Base-by-base conservation (phyloP, 2,888 invertebrate genomes). In the Polydrusus pterygomalis region DNA sequence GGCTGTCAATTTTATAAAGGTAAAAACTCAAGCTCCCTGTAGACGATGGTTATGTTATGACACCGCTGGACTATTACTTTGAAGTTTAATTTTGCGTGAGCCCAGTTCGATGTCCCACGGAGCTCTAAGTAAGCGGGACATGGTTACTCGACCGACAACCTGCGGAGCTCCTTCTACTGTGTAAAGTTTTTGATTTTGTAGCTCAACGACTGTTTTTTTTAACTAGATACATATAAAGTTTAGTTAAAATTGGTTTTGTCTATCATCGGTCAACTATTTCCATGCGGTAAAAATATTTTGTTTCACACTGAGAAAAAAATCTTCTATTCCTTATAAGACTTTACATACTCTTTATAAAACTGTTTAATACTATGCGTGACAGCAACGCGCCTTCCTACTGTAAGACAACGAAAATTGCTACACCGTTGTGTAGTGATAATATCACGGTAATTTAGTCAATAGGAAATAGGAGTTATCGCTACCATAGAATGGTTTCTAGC, bases 1-100 rank as follows among this genome's bases (percentile, higher is more conserved):
- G 43, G 69, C 45, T 63, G 70, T 56, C 64, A 70, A 70, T 75
- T 69, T 64, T 54, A 64, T 47, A 70, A 63, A 56, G 43, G 43
- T 38, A 69, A 63, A 70, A 69, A 63, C 63, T 63, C 9, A 56
- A 75, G 63, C 70, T 75, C 70, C 58, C 68, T 69, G 54, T 72
- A 68, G 74, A 68, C 68, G 74, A 74, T 58, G 54, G 70, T 56
- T 75, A 58, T 75, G 69, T 70, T 75, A 75, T 70, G 75, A 75
- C 75, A 75, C 70, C 63, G 69, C 20, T 70, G 60, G 70, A 58
- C 74, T 74, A 69, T 75, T 71, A 75, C 75, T 72, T 76, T 67
- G 63, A 69, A 72, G 72, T 62, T 63, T 70, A 68, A 69, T 77
- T 77, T 77, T 56, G 76, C 76, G 76, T 77, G 76, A 68, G 68